Conservation (phyloP, 2,113 vertebrate species). For the Zosterops hypoxanthus region DNA sequence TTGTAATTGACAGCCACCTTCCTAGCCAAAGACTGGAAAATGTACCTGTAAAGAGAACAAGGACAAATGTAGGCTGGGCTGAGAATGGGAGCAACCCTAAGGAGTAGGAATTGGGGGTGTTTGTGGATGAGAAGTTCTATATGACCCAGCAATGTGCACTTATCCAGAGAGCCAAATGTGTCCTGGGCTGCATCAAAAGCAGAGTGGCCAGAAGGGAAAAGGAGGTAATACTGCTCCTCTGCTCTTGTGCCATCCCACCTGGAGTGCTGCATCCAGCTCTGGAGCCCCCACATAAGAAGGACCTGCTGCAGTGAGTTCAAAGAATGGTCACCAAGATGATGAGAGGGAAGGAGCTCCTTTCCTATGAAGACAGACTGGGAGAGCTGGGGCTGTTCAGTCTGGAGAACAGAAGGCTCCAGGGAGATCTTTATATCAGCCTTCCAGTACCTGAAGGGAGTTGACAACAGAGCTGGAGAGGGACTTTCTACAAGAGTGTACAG, state of each 20-base stretch:
- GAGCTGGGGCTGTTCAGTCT: neutral
- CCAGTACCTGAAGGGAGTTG: neutral
- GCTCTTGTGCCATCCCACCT: neutral
- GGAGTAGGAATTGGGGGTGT: neutral
- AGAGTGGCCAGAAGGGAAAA: rapidly evolving
- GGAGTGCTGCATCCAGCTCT: neutral
- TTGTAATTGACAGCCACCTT: neutral
- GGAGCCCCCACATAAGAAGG: neutral
- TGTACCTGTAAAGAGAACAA: neutral
- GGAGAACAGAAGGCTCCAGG: neutral
- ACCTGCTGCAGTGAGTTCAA: neutral
- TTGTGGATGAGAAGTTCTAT: neutral
- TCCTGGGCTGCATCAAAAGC: neutral
- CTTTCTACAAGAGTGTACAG: neutral
- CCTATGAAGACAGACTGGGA: neutral
- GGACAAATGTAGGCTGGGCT: neutral
- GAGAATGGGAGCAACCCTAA: neutral
- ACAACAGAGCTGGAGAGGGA: neutral
- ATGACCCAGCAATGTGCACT: neutral
- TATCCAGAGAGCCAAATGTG: neutral
- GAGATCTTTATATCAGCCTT: neutral
- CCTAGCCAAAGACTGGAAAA: neutral
- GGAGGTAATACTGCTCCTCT: neutral
- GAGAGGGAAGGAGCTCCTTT: neutral
- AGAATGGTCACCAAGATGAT: neutral